These are phyloP conservation scores for Drosophila neocordata DNA, from an alignment of 1,140 invertebrate species.

Conservation along the genomic window DNA sequence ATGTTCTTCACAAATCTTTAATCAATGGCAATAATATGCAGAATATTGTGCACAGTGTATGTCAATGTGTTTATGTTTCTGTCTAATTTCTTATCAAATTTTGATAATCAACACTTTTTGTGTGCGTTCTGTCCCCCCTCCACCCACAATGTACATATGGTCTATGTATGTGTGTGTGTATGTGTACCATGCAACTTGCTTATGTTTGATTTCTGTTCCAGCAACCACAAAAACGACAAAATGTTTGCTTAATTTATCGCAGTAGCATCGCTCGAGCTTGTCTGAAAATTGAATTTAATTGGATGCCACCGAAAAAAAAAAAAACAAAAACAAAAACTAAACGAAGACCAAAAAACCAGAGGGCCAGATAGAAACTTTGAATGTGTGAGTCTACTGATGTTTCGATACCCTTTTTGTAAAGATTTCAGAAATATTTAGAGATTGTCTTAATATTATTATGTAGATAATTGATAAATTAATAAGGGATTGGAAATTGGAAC, in stretches of 20 bases:
- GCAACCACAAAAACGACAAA: conserved; percentile 42
- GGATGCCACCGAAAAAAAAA: conserved; percentile 59
- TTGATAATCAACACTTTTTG: conserved; percentile 70
- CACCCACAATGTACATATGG: not conserved
- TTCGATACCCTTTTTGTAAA: not conserved
- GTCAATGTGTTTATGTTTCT: conserved; percentile 35
- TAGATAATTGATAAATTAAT: not conserved
- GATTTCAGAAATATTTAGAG: not conserved
- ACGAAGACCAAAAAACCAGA: not conserved
- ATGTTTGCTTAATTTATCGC: conserved; percentile 79
- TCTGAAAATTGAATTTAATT: conserved; percentile 79
- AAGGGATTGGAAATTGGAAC: not conserved
- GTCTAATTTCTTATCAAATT: conserved; percentile 63
- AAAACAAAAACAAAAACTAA: too few relatives aligned
- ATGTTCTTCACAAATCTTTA: not conserved
- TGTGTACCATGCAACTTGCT: conserved; percentile 36
- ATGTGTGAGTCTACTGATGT: not conserved
- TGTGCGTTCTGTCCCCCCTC: conserved; percentile 47
- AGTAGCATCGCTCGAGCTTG: conserved; percentile 66
- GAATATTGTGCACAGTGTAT: conserved; percentile 12
- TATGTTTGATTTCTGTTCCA: conserved; percentile 30
- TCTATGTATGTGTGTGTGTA: conserved; percentile 29
- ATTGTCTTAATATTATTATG: not conserved
- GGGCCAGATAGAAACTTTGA: not conserved
- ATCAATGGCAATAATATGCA: not conserved